These are phyloP conservation scores for Aphaenogaster floridana DNA, from an alignment of 1,140 invertebrate species.

Conservation along the genomic window DNA sequence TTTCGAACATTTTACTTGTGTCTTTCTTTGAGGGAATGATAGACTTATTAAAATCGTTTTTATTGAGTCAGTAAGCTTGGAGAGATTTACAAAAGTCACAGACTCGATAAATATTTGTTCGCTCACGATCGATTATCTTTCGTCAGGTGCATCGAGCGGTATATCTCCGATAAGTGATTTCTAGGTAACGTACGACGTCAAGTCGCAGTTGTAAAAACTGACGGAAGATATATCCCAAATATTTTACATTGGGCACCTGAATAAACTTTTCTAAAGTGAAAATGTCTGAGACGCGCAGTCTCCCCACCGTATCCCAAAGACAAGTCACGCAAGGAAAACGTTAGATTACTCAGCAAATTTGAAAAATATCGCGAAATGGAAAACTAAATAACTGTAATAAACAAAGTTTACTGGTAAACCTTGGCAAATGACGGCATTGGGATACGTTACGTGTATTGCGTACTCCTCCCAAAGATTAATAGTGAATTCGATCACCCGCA, in stretches of 20 bases:
- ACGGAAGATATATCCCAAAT: conserved; percentile 19
- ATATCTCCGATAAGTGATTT: conserved; percentile 36
- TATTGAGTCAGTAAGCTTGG: not conserved
- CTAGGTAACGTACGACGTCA: conserved; percentile 5
- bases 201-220: conserved; percentile 9
- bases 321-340: not conserved
- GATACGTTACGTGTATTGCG: not conserved
- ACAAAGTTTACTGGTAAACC: not conserved
- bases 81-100: not conserved
- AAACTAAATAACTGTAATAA: not conserved
- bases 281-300: not conserved
- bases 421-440: not conserved
- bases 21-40: not conserved
- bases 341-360: conserved; percentile 4
- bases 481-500: too few species aligned
- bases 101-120: conserved; percentile 29
- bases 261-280: not conserved
- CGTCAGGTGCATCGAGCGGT: conserved; percentile 6
- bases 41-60: not conserved
- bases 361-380: not conserved
- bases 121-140: conserved; percentile 13
- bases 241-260: conserved; percentile 19
- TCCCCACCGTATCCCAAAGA: not conserved
- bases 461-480: not conserved
- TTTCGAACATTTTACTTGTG: not conserved